Base-by-base conservation (phyloP, 2,888 invertebrate species). In the Drosophila neotestacea region DNA sequence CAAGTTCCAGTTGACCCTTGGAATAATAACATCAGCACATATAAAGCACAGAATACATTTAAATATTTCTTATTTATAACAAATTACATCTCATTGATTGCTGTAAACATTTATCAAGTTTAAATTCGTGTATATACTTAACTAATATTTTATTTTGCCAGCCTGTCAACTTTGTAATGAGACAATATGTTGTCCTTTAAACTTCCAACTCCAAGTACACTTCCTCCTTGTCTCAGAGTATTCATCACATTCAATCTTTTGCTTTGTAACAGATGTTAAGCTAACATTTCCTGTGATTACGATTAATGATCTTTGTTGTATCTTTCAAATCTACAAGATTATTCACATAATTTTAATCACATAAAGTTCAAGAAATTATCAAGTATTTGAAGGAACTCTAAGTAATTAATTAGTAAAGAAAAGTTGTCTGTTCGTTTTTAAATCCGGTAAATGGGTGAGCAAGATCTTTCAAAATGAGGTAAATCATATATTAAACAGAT, bases 71-170 rank as follows among this genome's bases (percentile, higher is more conserved):
- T 22, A 56, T 56, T 4, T 11, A 39, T 39, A 52, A 52, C 59
- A 48, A 30, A 44, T 64, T 56, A 34, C 56, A 54, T 68, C 30
- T 51, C 46, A 34, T 34, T 61, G 65, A 63, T 66, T 80, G 61
- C 56, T 52, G 70, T 62, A 69, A 61, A 70, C 66, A 77, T 67
- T 64, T 38, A 52, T 70, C 41, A 54, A 61, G 28, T 68, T 72
- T 84, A 82, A 82, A 82, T 82, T 82, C 82, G 58, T 58, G 77
- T 77, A 56, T 79, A 75, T 52, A 34, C 52, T 67, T 72, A 65
- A 30, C 50, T 11, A 13, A 74, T 50, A 55, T 39, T 65, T 51
- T n/a, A 62, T 54, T 41, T 51, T 10, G 16, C 6, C 62, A 55
- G 39, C 36, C 50, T 60, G 13, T 6, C 38, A 76, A 64, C 44